Conservation (phyloP, 2,797 vertebrate species). For the Orientallactaga sibirica region DNA sequence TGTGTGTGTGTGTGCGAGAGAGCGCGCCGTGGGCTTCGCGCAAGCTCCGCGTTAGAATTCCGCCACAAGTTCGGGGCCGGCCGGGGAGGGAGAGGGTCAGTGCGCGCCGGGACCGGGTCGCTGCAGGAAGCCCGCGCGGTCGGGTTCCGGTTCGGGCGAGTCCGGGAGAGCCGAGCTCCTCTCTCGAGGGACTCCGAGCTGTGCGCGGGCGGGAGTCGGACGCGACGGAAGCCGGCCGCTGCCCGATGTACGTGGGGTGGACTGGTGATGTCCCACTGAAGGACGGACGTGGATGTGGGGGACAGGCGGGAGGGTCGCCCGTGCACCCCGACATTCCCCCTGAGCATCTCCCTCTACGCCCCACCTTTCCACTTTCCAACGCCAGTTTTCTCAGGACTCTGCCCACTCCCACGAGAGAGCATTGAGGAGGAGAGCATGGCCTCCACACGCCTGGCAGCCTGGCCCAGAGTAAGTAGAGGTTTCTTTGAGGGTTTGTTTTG, state of each 20-base stretch:
- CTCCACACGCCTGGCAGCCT: slow-evolving; percentile 38
- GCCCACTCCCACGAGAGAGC: background rate
- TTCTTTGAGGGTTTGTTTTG: background rate
- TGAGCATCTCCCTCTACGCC: background rate
- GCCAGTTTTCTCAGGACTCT: slow-evolving; percentile 34
- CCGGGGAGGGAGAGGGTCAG: no score
- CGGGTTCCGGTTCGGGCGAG: background rate
- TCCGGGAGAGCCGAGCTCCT: background rate
- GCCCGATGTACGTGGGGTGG: no score
- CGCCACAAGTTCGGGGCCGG: no score
- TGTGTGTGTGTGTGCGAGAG: no score
- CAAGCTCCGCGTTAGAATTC: background rate
- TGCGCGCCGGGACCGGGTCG: no score
- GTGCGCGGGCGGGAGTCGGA: background rate
- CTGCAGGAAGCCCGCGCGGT: no score
- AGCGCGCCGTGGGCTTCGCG: no score
- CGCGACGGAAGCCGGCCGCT: background rate
- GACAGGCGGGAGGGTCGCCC: no score
- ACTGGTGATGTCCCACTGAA: background rate
- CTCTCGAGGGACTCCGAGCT: no score
- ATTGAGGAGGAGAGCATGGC: slow-evolving; percentile 44
- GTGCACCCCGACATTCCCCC: background rate
- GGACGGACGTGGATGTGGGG: background rate
- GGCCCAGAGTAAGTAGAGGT: slow-evolving; percentile 77
- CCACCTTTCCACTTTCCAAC: no score